Evolutionary conservation across 2,888 invertebrate species (phyloP).

Genomic region (Thelaira solivaga): DNA sequence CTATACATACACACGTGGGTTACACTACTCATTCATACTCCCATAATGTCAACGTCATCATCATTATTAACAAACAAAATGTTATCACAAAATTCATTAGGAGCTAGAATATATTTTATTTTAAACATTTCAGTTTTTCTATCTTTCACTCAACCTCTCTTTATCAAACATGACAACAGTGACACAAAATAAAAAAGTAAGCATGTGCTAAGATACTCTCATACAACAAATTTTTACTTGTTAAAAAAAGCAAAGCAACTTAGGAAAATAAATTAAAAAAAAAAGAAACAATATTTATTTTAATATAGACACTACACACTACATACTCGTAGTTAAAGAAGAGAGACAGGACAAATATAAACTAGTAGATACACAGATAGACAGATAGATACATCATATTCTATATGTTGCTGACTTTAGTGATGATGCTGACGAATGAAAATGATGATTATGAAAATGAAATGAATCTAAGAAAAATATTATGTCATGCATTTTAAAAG

Average conservation of each 20-base stretch:
- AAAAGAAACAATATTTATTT: conserved; percentile 32
- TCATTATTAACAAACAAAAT: conserved; percentile 3
- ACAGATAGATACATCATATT: neutral
- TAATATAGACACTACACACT: conserved; percentile 2
- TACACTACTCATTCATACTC: neutral
- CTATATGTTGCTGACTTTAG: conserved; percentile 6
- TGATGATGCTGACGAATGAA: neutral
- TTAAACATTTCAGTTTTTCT: conserved; percentile 40
- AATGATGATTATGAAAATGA: conserved; percentile 26
- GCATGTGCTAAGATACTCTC: too few relatives aligned
- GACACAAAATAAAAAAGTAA: conserved; percentile 29
- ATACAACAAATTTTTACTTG: conserved; percentile 1
- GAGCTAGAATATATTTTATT: conserved; percentile 25
- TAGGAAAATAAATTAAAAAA: neutral
- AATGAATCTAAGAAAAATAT: conserved; percentile 49
- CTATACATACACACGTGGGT: neutral
- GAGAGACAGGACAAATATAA: too few relatives aligned
- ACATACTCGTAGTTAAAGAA: too few relatives aligned
- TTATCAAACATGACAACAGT: conserved; percentile 30
- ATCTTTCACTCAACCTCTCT: conserved; percentile 35
- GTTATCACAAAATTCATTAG: conserved; percentile 31
- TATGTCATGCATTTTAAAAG: conserved; percentile 61
- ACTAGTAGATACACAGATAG: neutral
- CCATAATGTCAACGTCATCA: conserved; percentile 14
- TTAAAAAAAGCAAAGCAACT: neutral